Evolutionary conservation across 2,888 invertebrate species (phyloP), one percentile per base, ranked within the genome.

Genomic region (Geotrupes spiniger): DNA sequence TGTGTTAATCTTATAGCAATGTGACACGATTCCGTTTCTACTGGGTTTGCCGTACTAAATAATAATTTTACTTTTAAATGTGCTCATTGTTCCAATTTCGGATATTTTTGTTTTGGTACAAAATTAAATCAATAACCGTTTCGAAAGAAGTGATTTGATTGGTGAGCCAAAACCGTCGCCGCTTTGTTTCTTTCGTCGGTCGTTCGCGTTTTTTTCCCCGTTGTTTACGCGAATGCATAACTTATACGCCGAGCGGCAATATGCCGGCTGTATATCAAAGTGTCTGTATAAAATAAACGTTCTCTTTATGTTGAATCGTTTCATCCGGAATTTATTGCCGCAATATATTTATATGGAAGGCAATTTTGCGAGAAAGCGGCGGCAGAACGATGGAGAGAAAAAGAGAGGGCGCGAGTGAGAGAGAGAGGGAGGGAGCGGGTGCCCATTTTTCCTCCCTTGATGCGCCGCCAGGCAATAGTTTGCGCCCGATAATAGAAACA

Each of bases 311-410:
- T 69, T 65, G 70, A 70, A 71, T 68, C 69, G 71, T 69, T 71
- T 64, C 62, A 63, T 58, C 49, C 59, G 46, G 64, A 72, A 74
- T 74, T 74, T 74, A 74, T 69, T 65, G 63, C 71, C 63, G 65
- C 74, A 71, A 73, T 74, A 72, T 73, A 73, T 74, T 73, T 74
- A 72, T 73, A 73, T 72, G 70, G 73, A 71, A 69, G 71, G 72
- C 72, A 71, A 73, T 74, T 73, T 72, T 63, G 69, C 61, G 62
- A 57, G 64, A 60, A 62, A 51, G 25, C 38, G 51, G 52, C 25
- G 25, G 25, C 33, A 12, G 40, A 38, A 40, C 29, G 29, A 33
- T 16, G 26, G 14, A 42, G 48, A 47, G 44, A 37, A 44, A 36
- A 45, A 47, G 44, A 37, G 43, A 36, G 37, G 26, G 45, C 16